These are phyloP conservation scores for Takifugu ocellatus DNA, from an alignment of 2,797 vertebrate species.

Conservation along the genomic window DNA sequence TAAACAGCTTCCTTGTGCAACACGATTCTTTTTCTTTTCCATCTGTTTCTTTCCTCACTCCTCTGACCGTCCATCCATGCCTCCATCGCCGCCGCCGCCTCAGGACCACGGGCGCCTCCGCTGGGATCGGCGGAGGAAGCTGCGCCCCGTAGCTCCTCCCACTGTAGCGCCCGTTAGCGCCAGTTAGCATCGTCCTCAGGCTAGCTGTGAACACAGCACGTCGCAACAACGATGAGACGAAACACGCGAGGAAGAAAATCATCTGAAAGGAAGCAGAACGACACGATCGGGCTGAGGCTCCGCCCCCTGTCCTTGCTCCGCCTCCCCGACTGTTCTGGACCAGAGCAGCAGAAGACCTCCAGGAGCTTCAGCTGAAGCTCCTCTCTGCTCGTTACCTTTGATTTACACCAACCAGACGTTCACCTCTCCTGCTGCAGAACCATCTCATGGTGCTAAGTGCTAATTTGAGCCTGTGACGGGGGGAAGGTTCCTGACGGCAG, in stretches of 20 bases:
- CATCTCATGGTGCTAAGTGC: conserved; percentile 96
- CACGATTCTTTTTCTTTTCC: conserved; percentile 80
- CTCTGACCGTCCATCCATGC: conserved; percentile 33
- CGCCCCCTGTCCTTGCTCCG: background rate
- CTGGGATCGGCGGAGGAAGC: background rate
- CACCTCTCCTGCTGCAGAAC: conserved; percentile 79
- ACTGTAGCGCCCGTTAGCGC: no score
- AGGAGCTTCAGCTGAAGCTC: no score
- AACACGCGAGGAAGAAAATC: no score
- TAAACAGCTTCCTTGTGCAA: conserved; percentile 85
- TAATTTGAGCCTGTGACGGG: conserved; percentile 64
- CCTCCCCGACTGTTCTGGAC: background rate
- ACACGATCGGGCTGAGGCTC: no score
- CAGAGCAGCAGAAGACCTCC: no score
- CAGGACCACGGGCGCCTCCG: background rate
- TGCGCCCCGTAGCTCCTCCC: no score
- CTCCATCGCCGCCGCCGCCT: conserved; percentile 28
- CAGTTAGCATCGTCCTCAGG: no score
- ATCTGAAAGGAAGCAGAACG: no score
- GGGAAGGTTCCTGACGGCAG: background rate
- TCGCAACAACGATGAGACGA: no score
- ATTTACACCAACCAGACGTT: no score
- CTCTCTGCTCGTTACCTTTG: no score
- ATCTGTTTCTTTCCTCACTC: conserved; percentile 62
- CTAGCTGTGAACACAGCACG: no score